phyloP scores from a whole-genome alignment of 2,888 invertebrate genomes.

The Eupithecia subfuscata region DNA sequence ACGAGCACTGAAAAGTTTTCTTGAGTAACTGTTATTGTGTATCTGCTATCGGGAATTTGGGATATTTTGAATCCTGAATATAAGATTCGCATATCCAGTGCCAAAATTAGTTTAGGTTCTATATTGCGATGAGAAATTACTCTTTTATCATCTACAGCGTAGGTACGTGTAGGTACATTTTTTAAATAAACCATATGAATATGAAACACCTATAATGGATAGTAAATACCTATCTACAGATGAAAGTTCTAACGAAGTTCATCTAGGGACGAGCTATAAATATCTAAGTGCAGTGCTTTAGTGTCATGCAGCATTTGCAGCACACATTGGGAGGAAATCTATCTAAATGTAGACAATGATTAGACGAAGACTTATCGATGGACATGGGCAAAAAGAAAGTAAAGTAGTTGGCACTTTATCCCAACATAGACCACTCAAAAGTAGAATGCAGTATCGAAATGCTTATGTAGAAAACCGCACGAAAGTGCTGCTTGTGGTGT shows the following conservation, averaged over 20 bases:
- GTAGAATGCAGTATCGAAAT: neutral
- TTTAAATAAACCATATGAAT: neutral
- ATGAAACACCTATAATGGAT: neutral
- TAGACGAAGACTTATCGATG: neutral
- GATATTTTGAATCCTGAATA: slow-evolving; percentile 36
- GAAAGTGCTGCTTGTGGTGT: neutral
- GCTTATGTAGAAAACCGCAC: neutral
- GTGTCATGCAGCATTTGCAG: neutral
- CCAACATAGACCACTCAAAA: neutral
- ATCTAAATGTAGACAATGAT: slow-evolving; percentile 2
- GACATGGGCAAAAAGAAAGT: neutral
- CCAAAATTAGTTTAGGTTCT: slow-evolving; percentile 25
- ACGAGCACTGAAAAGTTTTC: slow-evolving; percentile 46
- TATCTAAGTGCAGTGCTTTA: neutral
- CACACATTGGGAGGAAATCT: neutral
- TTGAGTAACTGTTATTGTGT: slow-evolving; percentile 41
- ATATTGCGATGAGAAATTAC: slow-evolving; percentile 14
- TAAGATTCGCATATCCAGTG: slow-evolving; percentile 32
- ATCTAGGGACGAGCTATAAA: neutral
- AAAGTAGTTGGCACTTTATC: neutral
- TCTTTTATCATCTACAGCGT: slow-evolving; percentile 3
- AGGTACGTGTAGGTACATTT: too few species aligned
- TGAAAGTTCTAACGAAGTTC: neutral
- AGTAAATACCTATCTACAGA: neutral
- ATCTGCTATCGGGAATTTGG: slow-evolving; percentile 37